Base-by-base conservation (phyloP, 1,140 invertebrate species). In the Fopius arisanus region DNA sequence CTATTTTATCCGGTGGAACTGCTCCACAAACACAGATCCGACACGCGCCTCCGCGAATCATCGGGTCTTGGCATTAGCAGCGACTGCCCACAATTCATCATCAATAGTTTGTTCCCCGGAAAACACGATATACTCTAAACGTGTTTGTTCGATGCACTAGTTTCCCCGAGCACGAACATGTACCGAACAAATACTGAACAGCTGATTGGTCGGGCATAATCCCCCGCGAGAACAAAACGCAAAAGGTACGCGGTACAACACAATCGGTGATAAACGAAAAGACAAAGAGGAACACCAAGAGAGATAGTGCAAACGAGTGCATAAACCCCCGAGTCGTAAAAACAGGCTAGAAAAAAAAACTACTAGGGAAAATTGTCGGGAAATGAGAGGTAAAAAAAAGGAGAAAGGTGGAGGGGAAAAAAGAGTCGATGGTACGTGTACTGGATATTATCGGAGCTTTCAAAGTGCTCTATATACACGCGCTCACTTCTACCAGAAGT, bases 371-470 rank as follows among this genome's bases (percentile, higher is more conserved):
- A 59, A 59, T 48, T 59, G 54, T 59, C 23, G 54, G 43, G 1
- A 48, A 48, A 48, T 5, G 43, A 48, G 7, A 19, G 43, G n/a
- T 6, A 48, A 48, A 19, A 37, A 37, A 37, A 37, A n/a, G n/a
- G n/a, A n/a, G n/a, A n/a, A n/a, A n/a, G n/a, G n/a, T n/a, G 16
- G 7, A 48, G 1, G 23, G 26, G 19, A 59, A 59, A 59, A 59
- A 59, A 59, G 26, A 26, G 19, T 3, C 12, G 54, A 26, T 21
- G 19, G 23, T 26, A 59, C 54, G 54, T 59, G 54, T 23, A 59
- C 54, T 59, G 23, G 54, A 59, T 59, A 59, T 59, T 59, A 59
- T 59, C 54, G 23, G 54, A 59, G 54, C 54, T 59, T 14, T 28
- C 54, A 59, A 23, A 26, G 54, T 21, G 21, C 54, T 59, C 54